Evolutionary conservation across 2,888 invertebrate species (phyloP).

Genomic region (Patella depressa): DNA sequence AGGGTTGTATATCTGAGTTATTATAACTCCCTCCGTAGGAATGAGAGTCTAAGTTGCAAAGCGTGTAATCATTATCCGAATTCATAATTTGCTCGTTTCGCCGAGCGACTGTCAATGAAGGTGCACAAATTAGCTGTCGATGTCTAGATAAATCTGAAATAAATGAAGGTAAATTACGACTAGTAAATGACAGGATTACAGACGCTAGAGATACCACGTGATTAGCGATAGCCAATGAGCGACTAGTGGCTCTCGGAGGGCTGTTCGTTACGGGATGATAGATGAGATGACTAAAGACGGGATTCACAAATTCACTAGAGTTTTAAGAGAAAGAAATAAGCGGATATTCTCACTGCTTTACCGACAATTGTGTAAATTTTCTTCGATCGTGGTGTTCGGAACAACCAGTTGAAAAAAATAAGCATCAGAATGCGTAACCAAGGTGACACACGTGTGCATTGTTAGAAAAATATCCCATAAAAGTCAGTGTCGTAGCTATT

Average conservation of each 20-base stretch:
- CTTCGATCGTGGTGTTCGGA: conserved; percentile 5
- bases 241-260: conserved; percentile 14
- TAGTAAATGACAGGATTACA: conserved; percentile 62
- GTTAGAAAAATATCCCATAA: no score
- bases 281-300: conserved; percentile 3
- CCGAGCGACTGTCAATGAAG: conserved; percentile 51
- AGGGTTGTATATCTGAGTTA: conserved; percentile 46
- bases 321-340: conserved; percentile 1
- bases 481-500: no score
- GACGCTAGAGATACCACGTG: conserved; percentile 59
- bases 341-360: neutral
- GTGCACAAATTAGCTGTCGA: conserved; percentile 65
- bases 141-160: conserved; percentile 66
- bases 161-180: conserved; percentile 67
- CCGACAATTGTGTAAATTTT: conserved; percentile 12
- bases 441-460: conserved; percentile 8
- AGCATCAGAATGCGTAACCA: conserved; percentile 7
- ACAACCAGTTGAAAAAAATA: neutral
- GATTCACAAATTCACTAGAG: conserved; percentile 7
- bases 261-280: conserved; percentile 6
- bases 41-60: conserved; percentile 69
- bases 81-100: conserved; percentile 58
- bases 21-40: conserved; percentile 61
- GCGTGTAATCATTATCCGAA: conserved; percentile 66
- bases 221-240: conserved; percentile 50